phyloP scores from a whole-genome alignment of 2,113 vertebrate species.

The Junco hyemalis region DNA sequence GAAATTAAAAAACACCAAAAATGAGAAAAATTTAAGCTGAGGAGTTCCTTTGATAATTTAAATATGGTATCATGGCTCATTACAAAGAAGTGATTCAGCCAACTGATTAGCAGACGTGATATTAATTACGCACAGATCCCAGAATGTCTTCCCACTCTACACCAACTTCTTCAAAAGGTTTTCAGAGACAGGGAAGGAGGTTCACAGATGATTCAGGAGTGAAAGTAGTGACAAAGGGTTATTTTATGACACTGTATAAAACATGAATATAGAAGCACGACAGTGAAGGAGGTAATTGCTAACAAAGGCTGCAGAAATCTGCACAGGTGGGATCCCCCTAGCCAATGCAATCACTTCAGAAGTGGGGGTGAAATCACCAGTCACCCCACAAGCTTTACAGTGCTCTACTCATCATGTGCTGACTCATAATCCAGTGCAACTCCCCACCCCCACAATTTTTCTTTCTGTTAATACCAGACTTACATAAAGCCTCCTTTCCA shows the following conservation, averaged over 20 bases:
- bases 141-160: constrained; percentile 44
- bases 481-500: constrained; percentile 49
- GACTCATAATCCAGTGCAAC: constrained; percentile 34
- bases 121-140: constrained; percentile 26
- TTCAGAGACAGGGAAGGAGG: not conserved
- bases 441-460: not conserved
- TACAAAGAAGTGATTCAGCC: constrained; percentile 20
- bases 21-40: not conserved
- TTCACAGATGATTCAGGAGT: constrained; percentile 34
- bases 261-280: not conserved
- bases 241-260: not conserved
- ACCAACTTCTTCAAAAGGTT: constrained; percentile 41
- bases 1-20: constrained; percentile 9
- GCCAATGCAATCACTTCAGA: not conserved
- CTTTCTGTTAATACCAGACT: constrained; percentile 40
- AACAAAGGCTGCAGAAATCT: not conserved
- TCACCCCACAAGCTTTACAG: not conserved
- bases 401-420: constrained; percentile 8
- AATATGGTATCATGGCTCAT: not conserved
- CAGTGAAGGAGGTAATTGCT: not conserved
- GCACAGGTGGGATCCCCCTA: not conserved
- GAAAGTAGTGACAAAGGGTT: constrained; percentile 10
- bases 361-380: constrained; percentile 2
- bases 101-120: not conserved
- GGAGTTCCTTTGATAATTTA: not conserved